Evolutionary conservation across 2,888 invertebrate genomes (phyloP).

Genomic region (Clanis bilineata): DNA sequence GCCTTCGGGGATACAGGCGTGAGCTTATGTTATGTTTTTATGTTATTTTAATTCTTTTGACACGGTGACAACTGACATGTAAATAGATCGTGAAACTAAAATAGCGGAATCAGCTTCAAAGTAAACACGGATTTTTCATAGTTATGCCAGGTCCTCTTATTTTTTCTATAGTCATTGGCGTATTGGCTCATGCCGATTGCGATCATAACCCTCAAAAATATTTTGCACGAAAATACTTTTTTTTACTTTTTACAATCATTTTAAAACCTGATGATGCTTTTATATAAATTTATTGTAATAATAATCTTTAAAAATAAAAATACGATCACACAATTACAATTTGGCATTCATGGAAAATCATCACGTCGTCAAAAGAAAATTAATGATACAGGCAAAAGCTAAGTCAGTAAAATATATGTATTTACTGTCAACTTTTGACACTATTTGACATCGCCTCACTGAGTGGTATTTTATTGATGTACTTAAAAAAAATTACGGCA

Average conservation of each 20-base stretch:
- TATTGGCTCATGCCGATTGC: no score
- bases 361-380: background rate
- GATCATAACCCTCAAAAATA: no score
- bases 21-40: no score
- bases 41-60: no score
- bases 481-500: background rate
- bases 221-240: background rate
- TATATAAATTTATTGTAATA: background rate
- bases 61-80: no score
- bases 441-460: background rate
- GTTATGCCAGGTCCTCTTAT: no score
- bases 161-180: no score
- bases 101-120: no score
- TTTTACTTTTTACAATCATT: background rate
- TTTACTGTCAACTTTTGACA: conserved; percentile 20
- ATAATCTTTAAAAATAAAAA: background rate
- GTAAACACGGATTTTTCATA: no score
- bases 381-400: background rate
- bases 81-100: no score
- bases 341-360: background rate
- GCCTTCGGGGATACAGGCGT: no score
- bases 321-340: background rate
- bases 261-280: background rate
- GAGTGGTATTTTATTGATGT: background rate
- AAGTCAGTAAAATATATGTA: background rate